Base-by-base conservation (phyloP, 2,797 vertebrate genomes). In the Poecilia picta region DNA sequence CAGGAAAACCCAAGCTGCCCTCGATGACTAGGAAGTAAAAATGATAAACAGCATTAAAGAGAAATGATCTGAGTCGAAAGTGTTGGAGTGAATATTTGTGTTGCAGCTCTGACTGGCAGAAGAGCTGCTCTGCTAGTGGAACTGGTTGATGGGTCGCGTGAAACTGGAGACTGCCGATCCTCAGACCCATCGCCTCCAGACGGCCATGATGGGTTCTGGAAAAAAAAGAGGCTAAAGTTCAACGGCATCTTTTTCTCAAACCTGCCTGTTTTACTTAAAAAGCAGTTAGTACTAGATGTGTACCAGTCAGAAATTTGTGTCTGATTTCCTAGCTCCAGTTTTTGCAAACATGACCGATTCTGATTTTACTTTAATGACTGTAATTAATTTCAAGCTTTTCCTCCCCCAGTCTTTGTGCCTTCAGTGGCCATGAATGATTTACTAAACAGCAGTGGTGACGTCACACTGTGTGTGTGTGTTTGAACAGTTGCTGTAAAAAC, bases 1-100 rank as follows among this genome's bases (percentile, higher is more conserved):
- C 79, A 11, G 87, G 74, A 88, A 87, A 85, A 87, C 88, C 83
- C 74, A 74, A 77, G 79, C 84, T 83, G 81, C 83, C 85, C 83
- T 76, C 74, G 79, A 28, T 77, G 64, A 85, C 80, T 88, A 78
- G 36, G 64, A 39, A 41, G 36, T 25, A 25, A 68, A 66, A 68
- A 23, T 25, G 33, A 39, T 66, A 36, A 33, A 25, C 8, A 5
- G 62, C 72, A 64, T 28, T 18, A 80, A 79, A 79, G 75, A 28
- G 73, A 10, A 16, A 43, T 39, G 53, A n/a, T 23, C 8, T n/a
- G 25, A 23, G n/a, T 57, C n/a, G 18, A 59, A 68, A 25, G 20
- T 23, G 36, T 18, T 41, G 64, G 20, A 25, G 64, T 41, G 64
- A 41, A 68, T 68, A 68, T 68, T 68, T 39, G 20, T 68, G 64